phyloP scores from a whole-genome alignment of 1,140 invertebrate genomes.

The Brachionus angularis region DNA sequence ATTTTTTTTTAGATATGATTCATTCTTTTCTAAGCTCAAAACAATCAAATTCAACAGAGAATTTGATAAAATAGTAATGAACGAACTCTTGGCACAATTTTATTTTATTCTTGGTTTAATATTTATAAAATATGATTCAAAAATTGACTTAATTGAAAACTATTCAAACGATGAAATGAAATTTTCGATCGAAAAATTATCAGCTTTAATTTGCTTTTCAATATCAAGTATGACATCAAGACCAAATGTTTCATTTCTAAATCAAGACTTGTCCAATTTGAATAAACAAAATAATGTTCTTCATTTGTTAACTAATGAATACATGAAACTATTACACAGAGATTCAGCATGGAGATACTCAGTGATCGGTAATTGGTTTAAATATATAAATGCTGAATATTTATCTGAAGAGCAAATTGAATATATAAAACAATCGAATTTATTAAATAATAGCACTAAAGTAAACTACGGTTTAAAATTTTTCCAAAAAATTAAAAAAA shows the following conservation, averaged over 20 bases:
- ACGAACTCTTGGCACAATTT: constrained; percentile 8
- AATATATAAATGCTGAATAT: background rate
- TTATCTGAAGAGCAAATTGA: constrained; percentile 11
- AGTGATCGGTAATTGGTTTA: constrained; percentile 5
- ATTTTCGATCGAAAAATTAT: background rate
- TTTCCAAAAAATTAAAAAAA: too few relatives aligned
- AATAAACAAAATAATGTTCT: background rate
- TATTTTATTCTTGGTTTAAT: background rate
- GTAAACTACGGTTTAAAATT: too few relatives aligned
- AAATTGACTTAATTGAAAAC: background rate
- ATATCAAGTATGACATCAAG: too few relatives aligned
- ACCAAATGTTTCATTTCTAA: constrained; percentile 11
- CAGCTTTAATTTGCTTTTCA: too few relatives aligned
- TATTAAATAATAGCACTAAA: too few relatives aligned
- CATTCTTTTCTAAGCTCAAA: background rate
- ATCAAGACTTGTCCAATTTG: background rate
- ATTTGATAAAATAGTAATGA: background rate
- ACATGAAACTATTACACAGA: constrained; percentile 13
- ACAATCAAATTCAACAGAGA: background rate
- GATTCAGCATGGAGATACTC: constrained; percentile 17
- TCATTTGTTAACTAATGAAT: background rate
- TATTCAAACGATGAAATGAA: background rate
- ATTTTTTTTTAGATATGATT: background rate
- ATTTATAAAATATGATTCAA: background rate
- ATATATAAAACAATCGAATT: too few relatives aligned